phyloP scores from a whole-genome alignment of 2,888 invertebrate species.

The Leptopilina syphax region DNA sequence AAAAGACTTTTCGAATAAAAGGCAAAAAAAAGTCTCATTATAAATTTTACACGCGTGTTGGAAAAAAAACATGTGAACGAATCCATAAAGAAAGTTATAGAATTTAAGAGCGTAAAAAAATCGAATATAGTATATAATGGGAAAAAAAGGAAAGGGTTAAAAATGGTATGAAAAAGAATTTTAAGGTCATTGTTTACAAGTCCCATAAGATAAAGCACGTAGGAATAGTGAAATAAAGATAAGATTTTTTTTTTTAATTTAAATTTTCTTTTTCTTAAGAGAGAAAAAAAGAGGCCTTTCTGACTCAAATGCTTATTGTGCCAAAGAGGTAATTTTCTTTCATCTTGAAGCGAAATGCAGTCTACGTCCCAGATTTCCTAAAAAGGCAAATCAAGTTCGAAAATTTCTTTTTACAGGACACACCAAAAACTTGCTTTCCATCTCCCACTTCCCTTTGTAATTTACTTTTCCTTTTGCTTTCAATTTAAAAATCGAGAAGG shows the following conservation, averaged over 20 bases:
- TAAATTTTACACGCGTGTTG: constrained; percentile 9
- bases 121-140: neutral
- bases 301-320: neutral
- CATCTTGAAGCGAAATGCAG: constrained; percentile 17
- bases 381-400: constrained; percentile 29
- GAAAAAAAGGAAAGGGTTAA: neutral
- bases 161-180: neutral
- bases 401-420: constrained; percentile 11
- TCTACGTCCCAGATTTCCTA: constrained; percentile 30
- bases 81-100: constrained; percentile 22
- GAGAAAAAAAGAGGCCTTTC: neutral
- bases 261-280: constrained; percentile 2
- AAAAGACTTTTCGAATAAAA: constrained; percentile 16
- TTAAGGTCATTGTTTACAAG: constrained; percentile 30
- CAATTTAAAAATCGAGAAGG: neutral
- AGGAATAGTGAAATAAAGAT: constrained; percentile 50
- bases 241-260: constrained; percentile 41
- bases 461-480: neutral
- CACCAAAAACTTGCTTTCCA: neutral
- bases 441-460: neutral
- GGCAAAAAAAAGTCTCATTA: neutral
- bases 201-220: constrained; percentile 59
- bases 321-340: constrained; percentile 5
- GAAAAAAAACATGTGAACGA: neutral
- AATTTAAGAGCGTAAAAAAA: neutral